Evolutionary conservation across 2,113 vertebrate genomes (phyloP).

Genomic region (Apteryx owenii): DNA sequence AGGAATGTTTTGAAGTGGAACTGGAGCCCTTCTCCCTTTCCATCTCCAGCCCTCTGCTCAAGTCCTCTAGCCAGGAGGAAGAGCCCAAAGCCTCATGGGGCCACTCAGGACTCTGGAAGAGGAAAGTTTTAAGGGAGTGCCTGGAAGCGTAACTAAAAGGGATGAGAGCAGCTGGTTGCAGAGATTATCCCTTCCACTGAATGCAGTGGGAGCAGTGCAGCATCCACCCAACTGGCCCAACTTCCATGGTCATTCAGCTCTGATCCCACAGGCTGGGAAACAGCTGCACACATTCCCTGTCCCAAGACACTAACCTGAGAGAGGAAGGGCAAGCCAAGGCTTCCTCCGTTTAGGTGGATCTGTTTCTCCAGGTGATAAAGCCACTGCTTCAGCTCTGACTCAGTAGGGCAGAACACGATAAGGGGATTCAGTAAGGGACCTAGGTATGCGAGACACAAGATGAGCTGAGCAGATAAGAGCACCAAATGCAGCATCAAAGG

Average conservation of each 20-base stretch:
- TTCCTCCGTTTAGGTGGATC: constrained; percentile 85
- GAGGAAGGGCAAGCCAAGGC: constrained; percentile 29
- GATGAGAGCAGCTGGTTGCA: background rate
- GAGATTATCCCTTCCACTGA: background rate
- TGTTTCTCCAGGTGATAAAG: constrained; percentile 91
- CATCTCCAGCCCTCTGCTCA: background rate
- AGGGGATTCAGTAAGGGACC: constrained; percentile 91
- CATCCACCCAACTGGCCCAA: background rate
- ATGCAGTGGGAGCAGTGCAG: background rate
- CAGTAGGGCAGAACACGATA: constrained; percentile 87
- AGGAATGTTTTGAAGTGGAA: background rate
- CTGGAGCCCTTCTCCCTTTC: background rate
- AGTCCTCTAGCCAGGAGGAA: background rate
- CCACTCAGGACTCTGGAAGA: background rate
- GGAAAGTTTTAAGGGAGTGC: background rate
- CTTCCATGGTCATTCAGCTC: rapidly evolving
- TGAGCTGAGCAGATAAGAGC: background rate
- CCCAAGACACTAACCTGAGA: constrained; percentile 65
- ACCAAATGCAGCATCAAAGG: rapidly evolving
- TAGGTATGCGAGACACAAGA: constrained; percentile 18
- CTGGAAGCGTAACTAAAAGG: background rate
- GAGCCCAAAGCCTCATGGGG: background rate
- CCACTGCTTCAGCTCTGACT: constrained; percentile 87
- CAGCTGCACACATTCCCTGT: rapidly evolving
- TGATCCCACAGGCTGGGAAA: background rate